These are phyloP conservation scores for Sussaba pulchella DNA, from an alignment of 2,888 invertebrate species.

Conservation along the genomic window DNA sequence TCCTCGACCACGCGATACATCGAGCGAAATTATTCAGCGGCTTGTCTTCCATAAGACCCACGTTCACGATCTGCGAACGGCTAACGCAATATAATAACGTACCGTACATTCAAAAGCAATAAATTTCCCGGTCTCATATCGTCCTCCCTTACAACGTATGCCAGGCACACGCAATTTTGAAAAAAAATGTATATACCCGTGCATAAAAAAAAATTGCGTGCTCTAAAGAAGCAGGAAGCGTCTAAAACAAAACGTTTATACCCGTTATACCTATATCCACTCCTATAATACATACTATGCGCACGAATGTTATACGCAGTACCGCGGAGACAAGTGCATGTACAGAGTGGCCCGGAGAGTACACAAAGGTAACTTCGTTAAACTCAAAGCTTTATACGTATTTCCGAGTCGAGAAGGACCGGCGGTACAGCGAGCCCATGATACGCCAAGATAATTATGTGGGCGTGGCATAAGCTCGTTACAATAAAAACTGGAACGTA, in stretches of 20 bases:
- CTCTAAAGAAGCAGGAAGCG: conserved; percentile 21
- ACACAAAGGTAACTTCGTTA: conserved; percentile 58
- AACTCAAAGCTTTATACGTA: conserved; percentile 52
- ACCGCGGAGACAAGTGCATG: conserved; percentile 27
- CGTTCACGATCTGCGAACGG: conserved; percentile 20
- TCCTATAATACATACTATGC: not conserved
- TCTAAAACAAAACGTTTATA: conserved; percentile 6
- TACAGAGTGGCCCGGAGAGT: conserved; percentile 5
- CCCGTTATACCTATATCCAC: conserved; percentile 11
- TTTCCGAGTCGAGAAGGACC: conserved; percentile 28
- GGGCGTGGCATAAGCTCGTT: conserved; percentile 67
- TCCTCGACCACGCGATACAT: conserved; percentile 9
- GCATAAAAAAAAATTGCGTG: conserved; percentile 21
- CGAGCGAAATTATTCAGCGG: conserved; percentile 43
- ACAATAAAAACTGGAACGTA: conserved; percentile 68
- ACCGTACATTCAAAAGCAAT: conserved; percentile 25
- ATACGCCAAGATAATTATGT: conserved; percentile 67
- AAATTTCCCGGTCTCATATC: conserved; percentile 33
- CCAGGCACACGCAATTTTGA: not conserved
- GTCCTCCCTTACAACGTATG: conserved; percentile 17
- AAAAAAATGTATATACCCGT: not conserved
- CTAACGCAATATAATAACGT: conserved; percentile 37
- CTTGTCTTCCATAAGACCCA: conserved; percentile 23
- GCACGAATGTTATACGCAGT: not conserved
- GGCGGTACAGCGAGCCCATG: conserved; percentile 55